Percentiles rank a stretch among this genome's conserved stretches.
Conservation (phyloP, 2,888 invertebrate genomes). For the Harpalus rufipes region DNA sequence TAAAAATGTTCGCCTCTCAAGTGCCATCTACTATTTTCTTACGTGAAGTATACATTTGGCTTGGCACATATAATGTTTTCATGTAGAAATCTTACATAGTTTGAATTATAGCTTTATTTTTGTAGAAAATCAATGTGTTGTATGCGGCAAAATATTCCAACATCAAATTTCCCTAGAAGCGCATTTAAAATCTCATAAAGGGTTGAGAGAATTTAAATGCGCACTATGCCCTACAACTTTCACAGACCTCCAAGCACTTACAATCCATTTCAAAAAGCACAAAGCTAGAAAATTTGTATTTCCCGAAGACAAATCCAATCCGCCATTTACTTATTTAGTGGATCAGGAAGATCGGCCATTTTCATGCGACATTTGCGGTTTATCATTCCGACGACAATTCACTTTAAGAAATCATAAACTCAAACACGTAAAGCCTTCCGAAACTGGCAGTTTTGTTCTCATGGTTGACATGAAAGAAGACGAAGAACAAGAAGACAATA, state of each 20-base stretch:
- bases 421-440: slow-evolving; percentile 73
- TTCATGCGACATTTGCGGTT: slow-evolving; percentile 77
- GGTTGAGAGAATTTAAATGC: slow-evolving; percentile 59
- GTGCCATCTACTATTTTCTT: too few relatives aligned
- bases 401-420: slow-evolving; percentile 76
- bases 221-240: slow-evolving; percentile 56
- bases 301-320: slow-evolving; percentile 5
- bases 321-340: background rate
- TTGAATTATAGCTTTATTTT: slow-evolving; percentile 14
- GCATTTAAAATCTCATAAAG: slow-evolving; percentile 58
- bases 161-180: slow-evolving; percentile 52
- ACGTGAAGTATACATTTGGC: too few relatives aligned
- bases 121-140: slow-evolving; percentile 55
- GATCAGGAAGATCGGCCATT: slow-evolving; percentile 73
- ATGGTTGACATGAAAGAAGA: slow-evolving; percentile 66
- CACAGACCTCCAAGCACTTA: slow-evolving; percentile 22
- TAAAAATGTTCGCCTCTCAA: too few relatives aligned
- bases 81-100: too few relatives aligned
- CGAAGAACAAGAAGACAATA: slow-evolving; percentile 34
- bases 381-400: slow-evolving; percentile 76
- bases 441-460: slow-evolving; percentile 60
- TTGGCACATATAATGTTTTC: too few relatives aligned
- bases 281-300: slow-evolving; percentile 32
- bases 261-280: slow-evolving; percentile 47
- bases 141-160: slow-evolving; percentile 62